Base-by-base conservation (phyloP, 2,888 invertebrate genomes). In the Hylaea fasciaria region DNA sequence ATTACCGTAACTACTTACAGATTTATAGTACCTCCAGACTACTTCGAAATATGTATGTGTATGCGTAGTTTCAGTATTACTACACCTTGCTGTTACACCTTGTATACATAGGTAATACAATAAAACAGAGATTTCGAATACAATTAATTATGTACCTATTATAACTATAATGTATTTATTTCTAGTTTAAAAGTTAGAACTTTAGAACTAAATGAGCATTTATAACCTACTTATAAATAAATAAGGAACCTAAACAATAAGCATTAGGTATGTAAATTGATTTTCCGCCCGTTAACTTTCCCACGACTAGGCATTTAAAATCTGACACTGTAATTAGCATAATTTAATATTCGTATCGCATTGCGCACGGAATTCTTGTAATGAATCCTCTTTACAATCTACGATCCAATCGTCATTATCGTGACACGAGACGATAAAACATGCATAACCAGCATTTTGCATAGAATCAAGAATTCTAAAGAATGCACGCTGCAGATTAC, bases 231-330 rank as follows among this genome's bases (percentile, higher is more conserved):
- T 9, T 35, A 7, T 35, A 35, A 9, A 7, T 35, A 8, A 2
- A 11, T 11, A 35, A n/a, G n/a, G n/a, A 29, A 35, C 35, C 3
- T 35, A 2, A 22, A 22, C 3, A 22, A 35, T 35, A 9, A 7
- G 35, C 35, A 8, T 35, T 35, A 11, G 3, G 35, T 35, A 11
- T 35, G 35, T 35, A 35, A 35, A 35, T 35, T 35, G 14, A 50
- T 47, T 58, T 58, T 58, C 52, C 52, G 58, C 48, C 39, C 17
- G 14, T 59, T 59, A 54, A 22, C 45, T 45, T 49, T 59, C 59
- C 53, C 59, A 54, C 59, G 45, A 50, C 17, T 48, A 39, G 8
- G 16, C 32, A 37, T 52, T 43, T 37, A 59, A 54, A 50, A 50
- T 41, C 49, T 54, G 29, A 54, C 50, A 53, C 43, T 47, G 48